Conservation (phyloP, 1,140 invertebrate genomes). For the Aphis gossypii region DNA sequence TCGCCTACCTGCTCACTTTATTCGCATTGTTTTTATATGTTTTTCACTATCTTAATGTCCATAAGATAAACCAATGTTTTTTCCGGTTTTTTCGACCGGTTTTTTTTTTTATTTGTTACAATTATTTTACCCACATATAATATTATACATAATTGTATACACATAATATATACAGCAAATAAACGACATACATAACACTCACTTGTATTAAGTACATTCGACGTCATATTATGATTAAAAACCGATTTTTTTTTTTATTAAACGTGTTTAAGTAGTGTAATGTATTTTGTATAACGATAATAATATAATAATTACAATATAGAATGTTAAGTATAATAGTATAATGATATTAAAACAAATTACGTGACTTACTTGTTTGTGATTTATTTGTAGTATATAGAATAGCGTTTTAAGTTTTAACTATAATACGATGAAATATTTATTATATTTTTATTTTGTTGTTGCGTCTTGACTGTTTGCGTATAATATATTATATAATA, state of each 20-base stretch:
- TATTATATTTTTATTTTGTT: too few relatives aligned
- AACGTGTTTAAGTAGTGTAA: not conserved
- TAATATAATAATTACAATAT: not conserved
- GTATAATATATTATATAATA: too few relatives aligned
- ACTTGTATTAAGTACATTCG: not conserved
- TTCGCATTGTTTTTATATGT: not conserved
- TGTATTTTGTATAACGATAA: not conserved
- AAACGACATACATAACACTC: too few relatives aligned
- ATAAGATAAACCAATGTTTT: conserved; percentile 36
- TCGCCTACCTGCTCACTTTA: not conserved
- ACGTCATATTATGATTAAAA: not conserved
- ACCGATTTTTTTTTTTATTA: not conserved
- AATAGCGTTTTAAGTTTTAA: too few relatives aligned
- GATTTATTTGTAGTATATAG: too few relatives aligned
- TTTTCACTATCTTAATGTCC: conserved; percentile 25
- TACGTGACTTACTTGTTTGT: too few relatives aligned
- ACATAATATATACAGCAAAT: too few relatives aligned
- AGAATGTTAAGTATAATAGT: not conserved
- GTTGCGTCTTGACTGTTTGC: too few relatives aligned
- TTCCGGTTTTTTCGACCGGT: not conserved
- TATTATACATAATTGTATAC: too few relatives aligned
- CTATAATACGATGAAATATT: too few relatives aligned
- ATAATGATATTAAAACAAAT: too few relatives aligned
- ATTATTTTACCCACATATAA: not conserved
- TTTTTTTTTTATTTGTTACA: not conserved